Evolutionary conservation across 64 coral and sea anemone genomes (phyloP).

Genomic region (Dendrophyllia cribrosa): DNA sequence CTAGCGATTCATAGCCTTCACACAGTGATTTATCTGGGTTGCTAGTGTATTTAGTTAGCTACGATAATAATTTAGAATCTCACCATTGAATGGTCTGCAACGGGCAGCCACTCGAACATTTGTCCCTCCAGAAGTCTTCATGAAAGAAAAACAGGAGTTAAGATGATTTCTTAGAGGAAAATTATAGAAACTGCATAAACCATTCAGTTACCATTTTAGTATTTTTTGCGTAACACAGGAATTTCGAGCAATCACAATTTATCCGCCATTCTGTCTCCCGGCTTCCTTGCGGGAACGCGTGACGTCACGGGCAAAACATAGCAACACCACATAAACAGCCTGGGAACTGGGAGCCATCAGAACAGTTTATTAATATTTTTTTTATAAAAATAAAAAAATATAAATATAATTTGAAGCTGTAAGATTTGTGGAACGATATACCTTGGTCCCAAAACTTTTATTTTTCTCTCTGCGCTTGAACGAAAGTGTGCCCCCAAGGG

Average conservation of each 20-base stretch:
- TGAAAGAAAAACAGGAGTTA: slow-evolving; percentile 57
- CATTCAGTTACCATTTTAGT: slow-evolving; percentile 74
- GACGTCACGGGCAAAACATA: slow-evolving; percentile 97
- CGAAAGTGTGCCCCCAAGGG: no score
- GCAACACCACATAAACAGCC: slow-evolving; percentile 68
- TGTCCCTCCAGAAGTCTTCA: slow-evolving; percentile 74
- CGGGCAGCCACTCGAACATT: slow-evolving; percentile 77
- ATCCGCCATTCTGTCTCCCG: slow-evolving; percentile 42
- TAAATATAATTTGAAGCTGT: no score
- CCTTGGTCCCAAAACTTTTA: no score
- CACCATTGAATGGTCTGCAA: slow-evolving; percentile 90
- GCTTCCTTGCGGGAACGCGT: slow-evolving; percentile 29
- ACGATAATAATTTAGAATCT: not conserved
- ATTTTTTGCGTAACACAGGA: slow-evolving; percentile 90
- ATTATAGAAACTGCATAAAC: not conserved
- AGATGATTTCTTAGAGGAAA: not conserved
- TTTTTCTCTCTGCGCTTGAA: no score
- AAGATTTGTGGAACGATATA: no score
- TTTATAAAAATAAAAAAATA: no score
- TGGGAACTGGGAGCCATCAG: not conserved
- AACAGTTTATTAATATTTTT: no score
- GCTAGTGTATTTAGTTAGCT: no score
- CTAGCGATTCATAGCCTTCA: no score
- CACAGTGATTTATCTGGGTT: no score
- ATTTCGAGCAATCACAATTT: slow-evolving; percentile 58